A percentile compares a stretch with the other conserved stretches of the same genome.
Evolutionary conservation across 2,113 vertebrate genomes (phyloP).

Genomic region (Neolamprologus toae): DNA sequence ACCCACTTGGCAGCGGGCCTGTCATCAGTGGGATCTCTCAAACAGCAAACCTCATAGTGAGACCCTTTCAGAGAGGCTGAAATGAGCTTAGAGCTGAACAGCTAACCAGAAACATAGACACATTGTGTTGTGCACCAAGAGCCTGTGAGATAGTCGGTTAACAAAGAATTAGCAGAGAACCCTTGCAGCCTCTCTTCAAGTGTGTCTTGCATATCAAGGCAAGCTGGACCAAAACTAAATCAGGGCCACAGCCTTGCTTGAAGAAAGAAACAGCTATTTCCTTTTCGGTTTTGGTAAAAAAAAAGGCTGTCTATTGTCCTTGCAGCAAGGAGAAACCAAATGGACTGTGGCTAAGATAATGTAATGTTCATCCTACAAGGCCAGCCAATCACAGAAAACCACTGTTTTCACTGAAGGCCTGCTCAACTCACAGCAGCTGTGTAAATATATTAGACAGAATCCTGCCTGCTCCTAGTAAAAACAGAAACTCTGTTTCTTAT

Average conservation of each 20-base stretch:
- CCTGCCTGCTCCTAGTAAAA: slow-evolving; percentile 44
- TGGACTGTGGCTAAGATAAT: slow-evolving; percentile 24
- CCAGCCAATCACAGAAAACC: slow-evolving; percentile 59
- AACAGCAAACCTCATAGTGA: slow-evolving; percentile 16
- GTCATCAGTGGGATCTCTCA: slow-evolving; percentile 6
- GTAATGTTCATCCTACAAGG: slow-evolving; percentile 48
- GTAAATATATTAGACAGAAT: slow-evolving; percentile 62
- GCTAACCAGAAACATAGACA: slow-evolving; percentile 24
- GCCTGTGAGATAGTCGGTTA: slow-evolving; percentile 3
- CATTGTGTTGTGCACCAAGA: background rate
- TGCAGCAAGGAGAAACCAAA: slow-evolving; percentile 20
- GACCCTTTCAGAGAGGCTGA: slow-evolving; percentile 37
- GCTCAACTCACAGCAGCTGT: slow-evolving; percentile 64
- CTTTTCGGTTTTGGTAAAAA: background rate
- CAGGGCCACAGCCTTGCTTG: background rate
- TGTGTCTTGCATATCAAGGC: background rate
- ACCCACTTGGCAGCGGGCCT: slow-evolving; percentile 21
- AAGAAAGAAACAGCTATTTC: background rate
- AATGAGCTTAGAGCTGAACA: slow-evolving; percentile 49
- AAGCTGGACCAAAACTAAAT: background rate
- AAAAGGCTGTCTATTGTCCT: slow-evolving; percentile 12
- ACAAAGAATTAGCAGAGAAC: background rate
- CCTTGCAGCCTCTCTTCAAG: background rate
- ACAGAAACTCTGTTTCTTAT: slow-evolving; percentile 42
- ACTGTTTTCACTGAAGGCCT: slow-evolving; percentile 47